Conservation (phyloP, 2,888 invertebrate genomes). For the Drosophila peninsularis region DNA sequence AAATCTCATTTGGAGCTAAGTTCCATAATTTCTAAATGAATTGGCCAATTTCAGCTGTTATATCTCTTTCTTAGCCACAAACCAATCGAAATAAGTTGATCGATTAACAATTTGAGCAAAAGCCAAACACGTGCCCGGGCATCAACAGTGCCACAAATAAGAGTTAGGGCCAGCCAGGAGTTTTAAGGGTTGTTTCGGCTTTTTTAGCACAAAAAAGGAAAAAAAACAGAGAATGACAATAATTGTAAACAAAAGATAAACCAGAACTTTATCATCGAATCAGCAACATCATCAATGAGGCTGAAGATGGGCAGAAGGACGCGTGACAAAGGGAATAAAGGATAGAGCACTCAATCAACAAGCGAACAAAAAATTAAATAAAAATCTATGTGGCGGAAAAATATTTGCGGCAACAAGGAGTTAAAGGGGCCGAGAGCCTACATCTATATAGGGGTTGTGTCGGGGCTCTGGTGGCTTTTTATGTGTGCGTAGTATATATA, state of each 20-base stretch:
- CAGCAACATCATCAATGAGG: constrained; percentile 52
- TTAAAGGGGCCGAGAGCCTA: constrained; percentile 36
- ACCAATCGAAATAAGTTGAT: constrained; percentile 31
- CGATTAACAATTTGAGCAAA: constrained; percentile 43
- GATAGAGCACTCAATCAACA: constrained; percentile 63
- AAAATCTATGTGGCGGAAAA: constrained; percentile 34
- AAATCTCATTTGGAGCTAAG: background rate
- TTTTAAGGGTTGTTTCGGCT: constrained; percentile 42
- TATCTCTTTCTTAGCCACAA: constrained; percentile 1
- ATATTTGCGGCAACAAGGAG: constrained; percentile 55
- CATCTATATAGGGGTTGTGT: constrained; percentile 47
- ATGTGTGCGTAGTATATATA: constrained; percentile 36
- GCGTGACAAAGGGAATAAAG: constrained; percentile 10
- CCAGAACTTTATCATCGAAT: constrained; percentile 54
- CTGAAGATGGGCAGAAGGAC: constrained; percentile 22
- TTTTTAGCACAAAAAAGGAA: constrained; percentile 34
- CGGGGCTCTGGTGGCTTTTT: constrained; percentile 18
- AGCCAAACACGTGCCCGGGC: constrained; percentile 61
- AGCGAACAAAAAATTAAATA: constrained; percentile 19
- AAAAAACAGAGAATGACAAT: constrained; percentile 41
- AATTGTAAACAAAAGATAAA: constrained; percentile 69
- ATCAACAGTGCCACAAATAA: constrained; percentile 15
- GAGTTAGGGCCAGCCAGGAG: constrained; percentile 1
- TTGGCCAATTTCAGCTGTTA: background rate
- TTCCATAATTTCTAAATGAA: background rate